Evolutionary conservation across 2,113 vertebrate genomes (phyloP).

Genomic region (Thamnophis sirtalis): DNA sequence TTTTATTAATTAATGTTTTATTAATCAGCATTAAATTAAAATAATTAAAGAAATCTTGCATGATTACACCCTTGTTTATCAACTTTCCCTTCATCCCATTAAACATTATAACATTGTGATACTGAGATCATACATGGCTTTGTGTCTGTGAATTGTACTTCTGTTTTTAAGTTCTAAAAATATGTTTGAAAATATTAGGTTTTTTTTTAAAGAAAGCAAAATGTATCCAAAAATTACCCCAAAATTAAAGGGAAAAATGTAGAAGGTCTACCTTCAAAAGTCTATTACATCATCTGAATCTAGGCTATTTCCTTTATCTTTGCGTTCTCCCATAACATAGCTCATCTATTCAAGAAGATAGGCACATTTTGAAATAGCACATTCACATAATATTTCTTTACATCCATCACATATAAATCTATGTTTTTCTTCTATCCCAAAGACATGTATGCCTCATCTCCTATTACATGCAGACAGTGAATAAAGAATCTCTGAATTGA

Average conservation of each 20-base stretch:
- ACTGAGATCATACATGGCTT: background rate
- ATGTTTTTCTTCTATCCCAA: background rate
- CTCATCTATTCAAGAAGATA: background rate
- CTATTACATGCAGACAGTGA: background rate
- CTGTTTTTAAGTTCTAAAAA: background rate
- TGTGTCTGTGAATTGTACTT: background rate
- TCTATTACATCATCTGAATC: background rate
- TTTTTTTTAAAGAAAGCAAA: background rate
- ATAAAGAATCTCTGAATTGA: background rate
- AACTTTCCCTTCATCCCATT: background rate
- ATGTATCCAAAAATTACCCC: background rate
- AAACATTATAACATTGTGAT: background rate
- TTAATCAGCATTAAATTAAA: background rate
- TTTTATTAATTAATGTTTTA: background rate
- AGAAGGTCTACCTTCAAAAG: background rate
- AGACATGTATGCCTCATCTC: background rate
- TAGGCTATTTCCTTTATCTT: background rate
- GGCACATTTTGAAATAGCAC: background rate
- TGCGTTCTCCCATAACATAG: background rate
- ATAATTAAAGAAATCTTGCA: background rate
- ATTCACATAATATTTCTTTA: background rate
- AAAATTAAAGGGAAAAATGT: background rate
- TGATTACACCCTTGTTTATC: background rate
- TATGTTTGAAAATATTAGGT: background rate
- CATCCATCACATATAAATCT: background rate